Evolutionary conservation across 2,113 vertebrate species (phyloP), one percentile per base, ranked within the genome.

Genomic region (Melanerpes aurifrons): DNA sequence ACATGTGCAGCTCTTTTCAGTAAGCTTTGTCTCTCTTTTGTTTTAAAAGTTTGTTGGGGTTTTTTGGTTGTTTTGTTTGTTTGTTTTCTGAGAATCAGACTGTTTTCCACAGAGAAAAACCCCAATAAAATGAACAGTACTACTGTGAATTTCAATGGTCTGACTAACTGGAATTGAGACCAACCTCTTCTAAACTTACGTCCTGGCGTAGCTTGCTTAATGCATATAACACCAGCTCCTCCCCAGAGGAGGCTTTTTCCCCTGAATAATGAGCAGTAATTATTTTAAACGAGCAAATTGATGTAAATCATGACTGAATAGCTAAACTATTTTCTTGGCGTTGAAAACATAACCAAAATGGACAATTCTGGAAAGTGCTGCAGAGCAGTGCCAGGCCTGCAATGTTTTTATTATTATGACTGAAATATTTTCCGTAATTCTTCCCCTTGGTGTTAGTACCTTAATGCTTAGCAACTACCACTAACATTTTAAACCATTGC

Each of bases 391-490:
- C 80, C 82, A 96, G 73, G 29, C 37, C 31, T 95, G 69, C 57
- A 71, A 86, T 64, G 3, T 61, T 91, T 85, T 92, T 93, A 74
- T 93, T 91, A 53, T 82, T 87, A 25, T 74, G 79, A 70, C 64
- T 71, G 43, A 83, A 95, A 80, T 94, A 81, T 86, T 92, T 95
- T 93, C 80, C 67, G n/a, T 28, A 74, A 68, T 82, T 90, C 68
- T 29, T 86, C 29, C 29, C 56, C 4, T 90, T 61, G 22, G 25
- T 91, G 59, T 89, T 66, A 72, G 16, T 74, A 57, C 72, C 64
- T 80, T 86, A 80, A 70, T 32, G 63, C 61, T 66, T 70, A 66
- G 82, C 72, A 73, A 86, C 50, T 50, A 24, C 47, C 40, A 77
- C 72, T 73, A 67, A 70, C 43, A 43, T 86, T 63, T 80, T 66